Conservation (phyloP, 2,113 vertebrate genomes). For the Eulacestoma nigropectus region DNA sequence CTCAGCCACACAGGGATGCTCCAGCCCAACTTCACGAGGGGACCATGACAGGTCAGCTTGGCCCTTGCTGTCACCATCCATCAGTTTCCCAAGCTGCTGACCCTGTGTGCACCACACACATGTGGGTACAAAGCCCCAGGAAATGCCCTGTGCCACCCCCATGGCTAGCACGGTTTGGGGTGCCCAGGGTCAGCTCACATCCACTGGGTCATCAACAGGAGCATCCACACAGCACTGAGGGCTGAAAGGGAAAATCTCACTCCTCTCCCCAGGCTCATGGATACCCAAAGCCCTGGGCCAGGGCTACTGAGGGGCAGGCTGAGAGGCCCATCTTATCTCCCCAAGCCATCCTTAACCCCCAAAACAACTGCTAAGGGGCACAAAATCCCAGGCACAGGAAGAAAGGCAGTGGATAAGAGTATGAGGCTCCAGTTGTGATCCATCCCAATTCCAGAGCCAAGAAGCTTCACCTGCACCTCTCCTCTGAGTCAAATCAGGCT, state of each 20-base stretch:
- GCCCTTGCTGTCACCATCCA: not conserved
- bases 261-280: not conserved
- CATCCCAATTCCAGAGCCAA: not conserved
- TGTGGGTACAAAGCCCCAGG: not conserved
- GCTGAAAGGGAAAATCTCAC: not conserved
- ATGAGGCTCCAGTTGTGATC: not conserved
- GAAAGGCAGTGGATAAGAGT: not conserved
- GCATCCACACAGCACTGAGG: accelerated
- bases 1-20: not conserved
- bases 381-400: not conserved
- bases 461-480: not conserved
- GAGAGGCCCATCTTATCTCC: not conserved
- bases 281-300: not conserved
- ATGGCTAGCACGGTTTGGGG: accelerated
- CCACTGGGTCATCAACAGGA: not conserved
- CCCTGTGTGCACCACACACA: accelerated
- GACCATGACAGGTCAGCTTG: not conserved
- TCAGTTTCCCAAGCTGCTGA: not conserved
- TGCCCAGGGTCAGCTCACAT: not conserved
- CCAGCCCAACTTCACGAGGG: accelerated
- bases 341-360: not conserved
- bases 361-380: not conserved
- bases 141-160: not conserved
- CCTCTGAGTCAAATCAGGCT: accelerated
- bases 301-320: not conserved